phyloP scores from a whole-genome alignment of 2,113 vertebrate species.

The Entomyzon cyanotis region DNA sequence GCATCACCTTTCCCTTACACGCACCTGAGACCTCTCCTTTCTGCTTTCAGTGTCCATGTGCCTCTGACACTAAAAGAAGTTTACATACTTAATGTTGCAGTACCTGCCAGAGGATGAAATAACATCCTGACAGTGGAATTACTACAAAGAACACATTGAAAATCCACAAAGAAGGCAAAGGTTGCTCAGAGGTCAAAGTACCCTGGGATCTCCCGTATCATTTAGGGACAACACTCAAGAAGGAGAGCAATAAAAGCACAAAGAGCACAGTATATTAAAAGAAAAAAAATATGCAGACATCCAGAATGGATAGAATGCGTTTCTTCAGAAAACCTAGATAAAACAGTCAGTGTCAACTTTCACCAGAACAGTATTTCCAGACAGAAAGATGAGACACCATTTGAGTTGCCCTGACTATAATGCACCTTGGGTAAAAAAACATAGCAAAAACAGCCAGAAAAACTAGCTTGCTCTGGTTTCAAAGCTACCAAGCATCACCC shows the following conservation, averaged over 20 bases:
- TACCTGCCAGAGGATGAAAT: constrained; percentile 51
- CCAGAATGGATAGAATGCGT: background rate
- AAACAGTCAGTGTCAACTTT: background rate
- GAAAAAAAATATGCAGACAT: background rate
- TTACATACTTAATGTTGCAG: constrained; percentile 36
- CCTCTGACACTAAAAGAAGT: background rate
- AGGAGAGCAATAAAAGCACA: background rate
- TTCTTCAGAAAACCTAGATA: constrained; percentile 24
- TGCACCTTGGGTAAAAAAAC: background rate
- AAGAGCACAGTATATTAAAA: background rate
- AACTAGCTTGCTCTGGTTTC: constrained; percentile 16
- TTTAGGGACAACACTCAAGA: background rate
- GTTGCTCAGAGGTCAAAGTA: constrained; percentile 18
- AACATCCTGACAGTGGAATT: constrained; percentile 13
- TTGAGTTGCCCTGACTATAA: background rate
- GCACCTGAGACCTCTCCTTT: background rate
- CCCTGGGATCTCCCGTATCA: background rate
- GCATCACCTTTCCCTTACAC: background rate
- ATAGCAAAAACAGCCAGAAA: background rate
- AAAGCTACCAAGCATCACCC: background rate
- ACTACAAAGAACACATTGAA: constrained; percentile 49
- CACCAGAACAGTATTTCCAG: background rate
- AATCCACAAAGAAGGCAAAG: constrained; percentile 20
- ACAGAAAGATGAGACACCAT: background rate
- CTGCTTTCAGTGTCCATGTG: background rate